These are phyloP conservation scores for human (Homo sapiens) DNA, from an alignment of 2,113 vertebrate genomes.

Conservation along the genomic window GRCh38 chr6:100363001-100363500, in stretches of 20 bases:
- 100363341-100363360: conserved; percentile 74
- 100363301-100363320: conserved; percentile 58
- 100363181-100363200: conserved; percentile 65
- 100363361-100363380: conserved; percentile 7
- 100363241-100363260: conserved; percentile 72
- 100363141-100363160: conserved; percentile 49
- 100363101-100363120: conserved; percentile 29
- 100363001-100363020: conserved; percentile 62
- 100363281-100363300: conserved; percentile 73
- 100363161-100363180: conserved; percentile 70
- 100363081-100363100: conserved; percentile 26
- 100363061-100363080: conserved; percentile 49
- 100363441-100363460: conserved; percentile 41
- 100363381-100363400: conserved; percentile 53
- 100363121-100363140: conserved; percentile 79
- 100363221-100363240: conserved; percentile 70
- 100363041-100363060: conserved; percentile 40
- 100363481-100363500: conserved; percentile 31
- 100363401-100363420: conserved; percentile 42
- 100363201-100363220: conserved; percentile 65
- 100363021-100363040: conserved; percentile 33
- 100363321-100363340: conserved; percentile 65
- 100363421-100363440: conserved; percentile 60
- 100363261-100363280: conserved; percentile 72
- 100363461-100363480: conserved; percentile 26